Evolutionary conservation across 1,140 invertebrate genomes (phyloP), one percentile per base, ranked within the genome.

Genomic region (Magallana ariakensis): DNA sequence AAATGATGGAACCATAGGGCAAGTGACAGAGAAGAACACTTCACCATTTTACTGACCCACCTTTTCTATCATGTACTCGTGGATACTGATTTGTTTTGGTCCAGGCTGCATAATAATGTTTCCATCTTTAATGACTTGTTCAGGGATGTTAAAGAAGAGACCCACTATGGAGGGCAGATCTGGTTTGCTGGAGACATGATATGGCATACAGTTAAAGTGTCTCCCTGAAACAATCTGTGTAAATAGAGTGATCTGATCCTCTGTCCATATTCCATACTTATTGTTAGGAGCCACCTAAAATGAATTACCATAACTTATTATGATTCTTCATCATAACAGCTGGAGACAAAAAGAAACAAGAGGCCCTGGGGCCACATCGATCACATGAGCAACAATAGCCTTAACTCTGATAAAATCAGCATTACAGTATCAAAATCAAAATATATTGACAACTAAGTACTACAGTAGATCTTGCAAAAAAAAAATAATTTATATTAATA

Each of bases 201-300:
- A 19, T 26, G 84, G 83, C 8, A 87, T 85, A 66, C 88, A 90
- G 55, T 83, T 81, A 70, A 90, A 83, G n/a, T 62, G 46, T 56
- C 89, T 87, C 26, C 56, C 80, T 1, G 26, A 16, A 1, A 89
- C 86, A 75, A 86, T 26, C 75, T 89, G 75, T 13, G 82, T 33
- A 22, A 91, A 90, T 10, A 55, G 54, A 0, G 83, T 82, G 3
- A 90, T 88, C 26, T 88, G 87, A n/a, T 82, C 82, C 83, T 90
- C 89, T 16, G 91, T 89, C 91, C 91, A 91, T 16, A 88, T 46
- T n/a, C 87, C 86, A 33, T 87, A 87, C 22, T 86, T 90, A 57
- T 90, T 89, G 6, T 66, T 81, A 75, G 91, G 89, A n/a, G 83
- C 84, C 15, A 91, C 85, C 91, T 91, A 22, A 4, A 81, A 16